Conservation (phyloP, 2,888 invertebrate species). For the Hyposoter didymator region DNA sequence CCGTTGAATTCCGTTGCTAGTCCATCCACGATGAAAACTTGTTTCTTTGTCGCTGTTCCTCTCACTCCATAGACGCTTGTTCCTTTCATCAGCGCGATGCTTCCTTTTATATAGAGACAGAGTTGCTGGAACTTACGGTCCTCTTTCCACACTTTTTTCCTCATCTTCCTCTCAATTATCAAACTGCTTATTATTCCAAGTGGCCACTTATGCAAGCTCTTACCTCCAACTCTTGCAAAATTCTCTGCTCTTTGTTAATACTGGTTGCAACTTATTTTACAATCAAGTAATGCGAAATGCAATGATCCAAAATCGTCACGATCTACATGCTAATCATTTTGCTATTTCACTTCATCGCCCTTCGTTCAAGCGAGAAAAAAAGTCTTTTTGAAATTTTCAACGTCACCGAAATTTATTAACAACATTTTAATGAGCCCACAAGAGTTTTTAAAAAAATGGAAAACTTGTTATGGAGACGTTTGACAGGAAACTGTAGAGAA, state of each 20-base stretch:
- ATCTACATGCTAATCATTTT: not conserved
- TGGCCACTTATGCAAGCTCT: constrained; percentile 53
- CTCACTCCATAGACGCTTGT: constrained; percentile 23
- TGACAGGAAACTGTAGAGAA: not conserved
- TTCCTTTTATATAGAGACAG: constrained; percentile 37
- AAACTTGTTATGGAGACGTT: too few species aligned
- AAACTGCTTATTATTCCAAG: constrained; percentile 49
- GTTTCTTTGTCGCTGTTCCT: constrained; percentile 51
- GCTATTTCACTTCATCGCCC: not conserved
- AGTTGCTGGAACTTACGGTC: constrained; percentile 42
- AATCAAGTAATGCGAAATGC: not conserved
- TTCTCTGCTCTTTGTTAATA: constrained; percentile 1
- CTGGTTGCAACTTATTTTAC: constrained; percentile 2
- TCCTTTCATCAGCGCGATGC: constrained; percentile 39
- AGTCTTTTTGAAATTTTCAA: not conserved
- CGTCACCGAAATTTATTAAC: not conserved
- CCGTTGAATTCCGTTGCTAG: constrained; percentile 41
- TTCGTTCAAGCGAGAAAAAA: not conserved
- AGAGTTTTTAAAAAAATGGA: too few species aligned
- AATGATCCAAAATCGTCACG: not conserved
- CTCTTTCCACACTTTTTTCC: constrained; percentile 32
- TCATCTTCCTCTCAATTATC: constrained; percentile 44
- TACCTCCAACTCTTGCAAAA: constrained; percentile 17
- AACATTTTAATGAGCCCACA: not conserved
- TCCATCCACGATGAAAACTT: constrained; percentile 51